Base-by-base conservation (phyloP, 2,888 invertebrate species). In the Artemia sinica region DNA sequence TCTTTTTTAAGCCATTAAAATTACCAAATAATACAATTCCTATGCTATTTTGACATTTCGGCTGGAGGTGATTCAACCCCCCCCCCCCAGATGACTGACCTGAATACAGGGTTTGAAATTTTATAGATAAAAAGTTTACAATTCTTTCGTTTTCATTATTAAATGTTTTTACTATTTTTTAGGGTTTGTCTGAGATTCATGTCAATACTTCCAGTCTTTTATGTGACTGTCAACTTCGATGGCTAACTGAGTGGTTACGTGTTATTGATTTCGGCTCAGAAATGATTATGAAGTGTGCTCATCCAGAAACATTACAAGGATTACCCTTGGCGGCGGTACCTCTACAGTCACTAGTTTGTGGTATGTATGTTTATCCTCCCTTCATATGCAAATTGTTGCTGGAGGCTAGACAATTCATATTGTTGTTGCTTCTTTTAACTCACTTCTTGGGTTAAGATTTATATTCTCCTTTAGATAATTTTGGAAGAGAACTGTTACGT, bases 211-310 rank as follows among this genome's bases (percentile, higher is more conserved):
- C 85, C 69, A 86, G 86, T 72, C 81, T 94, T 67, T 80, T 93
- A 68, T 95, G 94, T 79, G 93, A 95, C 77, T 94, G 93, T 75
- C 87, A 89, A 75, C 80, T 93, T 72, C 79, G 85, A 69, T 93
- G 94, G 92, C 84, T 94, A 75, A 84, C 88, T n/a, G 82, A 84
- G 73, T 93, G 91, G 90, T 80, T 91, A 67, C 82, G 80, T 72
- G 14, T 52, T 10, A 65, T 68, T 14, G 52, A 66, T 14, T 58
- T 58, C 58, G 18, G 58, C 58, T 8, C 58, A 18, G 58, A 58
- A 14, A 58, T 58, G 58, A 18, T 58, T 18, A 58, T 66, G 14
- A 83, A 84, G 51, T 94, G 94, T 79, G 87, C 86, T 51, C 91
- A 91, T 80, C 94, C 94, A 8, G 82, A 85, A 67, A 83, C 85